A percentile compares a stretch with the other conserved stretches of the same genome.
Evolutionary conservation across 2,888 invertebrate species (phyloP).

Genomic region (Eristalinus sepulchralis): DNA sequence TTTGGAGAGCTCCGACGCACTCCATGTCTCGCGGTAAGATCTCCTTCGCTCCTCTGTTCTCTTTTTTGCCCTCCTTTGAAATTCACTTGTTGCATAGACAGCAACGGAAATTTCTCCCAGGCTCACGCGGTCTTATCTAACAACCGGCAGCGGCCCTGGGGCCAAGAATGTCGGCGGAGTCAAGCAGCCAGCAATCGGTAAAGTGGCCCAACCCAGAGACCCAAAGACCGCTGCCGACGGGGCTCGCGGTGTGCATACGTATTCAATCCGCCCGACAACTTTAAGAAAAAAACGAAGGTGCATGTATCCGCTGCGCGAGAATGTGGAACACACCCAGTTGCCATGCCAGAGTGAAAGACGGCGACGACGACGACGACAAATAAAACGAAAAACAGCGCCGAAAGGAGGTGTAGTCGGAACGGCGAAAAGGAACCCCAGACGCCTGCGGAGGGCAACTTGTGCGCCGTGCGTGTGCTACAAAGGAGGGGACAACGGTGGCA

Average conservation of each 20-base stretch:
- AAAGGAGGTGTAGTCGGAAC: too few species aligned
- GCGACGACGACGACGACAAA: neutral
- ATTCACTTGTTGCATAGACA: neutral
- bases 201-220: constrained; percentile 62
- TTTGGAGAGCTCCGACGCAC: neutral
- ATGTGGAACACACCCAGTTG: constrained; percentile 68
- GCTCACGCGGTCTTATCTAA: constrained; percentile 55
- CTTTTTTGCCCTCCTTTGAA: neutral
- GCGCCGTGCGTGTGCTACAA: neutral
- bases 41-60: neutral
- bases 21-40: neutral
- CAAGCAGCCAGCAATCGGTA: constrained; percentile 48
- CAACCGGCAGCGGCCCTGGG: constrained; percentile 28
- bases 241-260: constrained; percentile 32
- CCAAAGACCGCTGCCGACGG: constrained; percentile 21
- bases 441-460: constrained; percentile 10
- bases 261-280: constrained; percentile 58
- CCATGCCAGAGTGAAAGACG: constrained; percentile 34
- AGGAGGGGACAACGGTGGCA: constrained; percentile 7
- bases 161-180: constrained; percentile 59
- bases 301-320: constrained; percentile 40
- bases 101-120: constrained; percentile 50
- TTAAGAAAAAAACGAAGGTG: constrained; percentile 37
- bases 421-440: constrained; percentile 13
- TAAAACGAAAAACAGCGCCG: neutral